Percentiles rank a stretch among this genome's conserved stretches.
Evolutionary conservation across 2,888 invertebrate species (phyloP).

Genomic region (Drosophila tanythrix): DNA sequence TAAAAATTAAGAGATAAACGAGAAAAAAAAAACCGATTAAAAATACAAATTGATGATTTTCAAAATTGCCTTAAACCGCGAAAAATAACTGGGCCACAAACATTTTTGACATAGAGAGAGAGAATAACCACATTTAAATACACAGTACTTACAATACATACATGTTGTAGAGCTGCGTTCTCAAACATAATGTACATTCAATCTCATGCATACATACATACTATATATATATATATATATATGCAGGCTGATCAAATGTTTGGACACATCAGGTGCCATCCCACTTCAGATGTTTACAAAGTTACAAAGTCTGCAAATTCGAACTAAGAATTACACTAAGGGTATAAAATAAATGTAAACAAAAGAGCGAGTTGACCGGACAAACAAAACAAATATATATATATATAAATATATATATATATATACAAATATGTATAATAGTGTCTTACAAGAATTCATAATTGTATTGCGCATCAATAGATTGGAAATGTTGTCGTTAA

Average conservation of each 20-base stretch:
- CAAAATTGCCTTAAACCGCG: constrained; percentile 60
- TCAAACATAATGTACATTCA: constrained; percentile 40
- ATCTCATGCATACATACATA: constrained; percentile 27
- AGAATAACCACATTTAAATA: constrained; percentile 5
- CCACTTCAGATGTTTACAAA: constrained; percentile 29
- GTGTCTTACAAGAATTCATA: constrained; percentile 9
- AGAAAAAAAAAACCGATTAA: constrained; percentile 19
- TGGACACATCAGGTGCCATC: not conserved
- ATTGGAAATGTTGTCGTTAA: constrained; percentile 56
- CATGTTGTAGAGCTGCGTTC: constrained; percentile 33
- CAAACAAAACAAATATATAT: constrained; percentile 16
- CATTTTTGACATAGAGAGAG: constrained; percentile 11
- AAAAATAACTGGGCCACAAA: constrained; percentile 53
- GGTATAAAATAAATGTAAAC: constrained; percentile 15
- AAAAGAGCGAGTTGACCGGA: constrained; percentile 10
- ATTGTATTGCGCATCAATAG: constrained; percentile 23
- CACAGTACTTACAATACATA: constrained; percentile 9
- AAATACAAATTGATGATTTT: constrained; percentile 55
- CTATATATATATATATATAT: constrained; percentile 16
- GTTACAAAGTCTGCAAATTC: constrained; percentile 49
- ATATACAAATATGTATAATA: constrained; percentile 21
- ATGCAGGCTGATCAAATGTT: constrained; percentile 17
- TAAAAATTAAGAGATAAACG: constrained; percentile 36
- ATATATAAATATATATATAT: constrained; percentile 18
- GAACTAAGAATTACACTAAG: constrained; percentile 46